Evolutionary conservation across 2,888 invertebrate species (phyloP), one percentile per base, ranked within the genome.

Genomic region (Clanis bilineata): DNA sequence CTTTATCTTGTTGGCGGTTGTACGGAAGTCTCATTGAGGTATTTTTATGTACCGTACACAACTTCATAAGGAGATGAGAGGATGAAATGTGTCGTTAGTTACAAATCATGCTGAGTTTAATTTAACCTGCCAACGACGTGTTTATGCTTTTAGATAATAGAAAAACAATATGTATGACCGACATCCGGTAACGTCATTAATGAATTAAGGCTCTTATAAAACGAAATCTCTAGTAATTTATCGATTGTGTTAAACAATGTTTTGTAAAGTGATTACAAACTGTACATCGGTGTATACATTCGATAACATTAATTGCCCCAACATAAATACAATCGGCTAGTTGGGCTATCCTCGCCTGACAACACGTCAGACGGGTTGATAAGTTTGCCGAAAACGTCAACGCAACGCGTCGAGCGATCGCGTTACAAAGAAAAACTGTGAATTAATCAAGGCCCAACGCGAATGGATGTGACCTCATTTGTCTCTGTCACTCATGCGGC

Each of bases 341-440:
- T 69, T 70, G 64, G 64, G 63, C 69, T 64, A 66, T 73, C 74
- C 74, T 71, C 70, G 64, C 62, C 62, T 66, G 65, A 64, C 68
- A 72, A 76, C 74, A 73, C 59, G 78, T 74, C 72, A 73, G 79
- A 77, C 81, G 76, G 76, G 81, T 82, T 80, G 80, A 83, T 81
- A 82, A 80, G 77, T 84, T 83, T 77, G 76, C 80, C 80, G 73
- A 86, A 88, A 87, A 83, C 78, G 83, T 85, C 83, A 81, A 79
- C 74, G 71, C 78, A 76, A 77, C 75, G 78, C 81, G 78, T 75
- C 78, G 75, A 73, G 70, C 76, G 83, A 80, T 82, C 80, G 80
- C 79, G 80, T 83, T 87, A 82, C 84, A 85, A 83, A 83, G 83
- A 90, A 90, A 90, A 89, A 86, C 85, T 83, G 82, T 87, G 88